phyloP scores from a whole-genome alignment of 2,797 vertebrate species.

The Centroberyx gerrardi region DNA sequence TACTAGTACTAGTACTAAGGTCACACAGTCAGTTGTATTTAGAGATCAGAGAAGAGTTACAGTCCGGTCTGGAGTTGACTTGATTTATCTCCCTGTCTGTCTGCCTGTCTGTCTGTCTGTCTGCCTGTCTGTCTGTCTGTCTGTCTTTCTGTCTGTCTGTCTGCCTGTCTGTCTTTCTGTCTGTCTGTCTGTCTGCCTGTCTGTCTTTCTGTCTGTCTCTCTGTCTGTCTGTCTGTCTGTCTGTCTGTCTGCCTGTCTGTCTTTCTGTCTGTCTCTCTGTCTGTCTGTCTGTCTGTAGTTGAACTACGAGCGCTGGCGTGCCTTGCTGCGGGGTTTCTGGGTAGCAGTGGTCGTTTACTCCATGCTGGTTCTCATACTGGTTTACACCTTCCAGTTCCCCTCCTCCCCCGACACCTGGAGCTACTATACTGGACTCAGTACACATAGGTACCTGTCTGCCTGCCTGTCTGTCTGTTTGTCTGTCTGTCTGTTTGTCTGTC shows the following conservation, averaged over 20 bases:
- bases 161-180: slow-evolving; percentile 3
- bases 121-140: slow-evolving; percentile 30
- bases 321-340: slow-evolving; percentile 95
- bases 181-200: slow-evolving; percentile 44
- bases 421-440: slow-evolving; percentile 92
- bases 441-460: slow-evolving; percentile 84
- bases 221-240: no score
- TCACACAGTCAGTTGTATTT: no score
- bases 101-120: not conserved
- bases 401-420: slow-evolving; percentile 92
- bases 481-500: not conserved
- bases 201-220: slow-evolving; percentile 16
- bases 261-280: not conserved
- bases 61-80: not conserved
- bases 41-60: no score
- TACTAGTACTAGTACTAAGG: no score
- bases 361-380: slow-evolving; percentile 95
- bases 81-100: not conserved
- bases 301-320: slow-evolving; percentile 95
- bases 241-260: no score
- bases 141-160: slow-evolving; percentile 35
- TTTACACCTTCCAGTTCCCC: slow-evolving; percentile 97
- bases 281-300: slow-evolving; percentile 81
- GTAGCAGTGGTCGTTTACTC: slow-evolving; percentile 97
- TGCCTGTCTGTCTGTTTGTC: not conserved